Base-by-base conservation (phyloP, 1,140 invertebrate species). In the Chelonus insularis region DNA sequence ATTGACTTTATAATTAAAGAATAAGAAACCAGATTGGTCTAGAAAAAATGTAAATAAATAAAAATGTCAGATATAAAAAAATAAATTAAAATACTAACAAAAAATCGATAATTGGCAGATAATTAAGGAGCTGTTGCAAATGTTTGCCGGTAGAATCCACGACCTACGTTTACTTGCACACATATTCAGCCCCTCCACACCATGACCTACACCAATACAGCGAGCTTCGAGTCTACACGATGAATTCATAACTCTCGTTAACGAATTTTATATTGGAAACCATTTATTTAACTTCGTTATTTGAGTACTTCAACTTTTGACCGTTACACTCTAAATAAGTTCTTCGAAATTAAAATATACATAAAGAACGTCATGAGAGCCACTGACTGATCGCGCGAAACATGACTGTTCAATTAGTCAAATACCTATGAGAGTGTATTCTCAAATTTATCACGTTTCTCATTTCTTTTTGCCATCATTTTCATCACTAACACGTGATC, bases 341-440 rank as follows among this genome's bases (percentile, higher is more conserved):
- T n/a, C n/a, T n/a, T n/a, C n/a, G n/a, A n/a, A n/a, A n/a, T n/a
- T n/a, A n/a, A n/a, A n/a, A n/a, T n/a, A n/a, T n/a, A n/a, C n/a
- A n/a, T n/a, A n/a, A n/a, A n/a, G n/a, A n/a, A n/a, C n/a, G n/a
- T n/a, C n/a, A n/a, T 32, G 20, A 43, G 34, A 43, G n/a, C 34
- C 36, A 59, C 20, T 14, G 23, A 21, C 16, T 8, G 12, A 25
- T 23, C 36, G 37, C 50, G 50, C 41, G 58, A 60, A 60, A 54
- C 8, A 20, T 51, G 50, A 54, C 36, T 34, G 21, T 60, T 60
- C 58, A 60, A 60, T 60, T 60, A 60, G 48, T 60, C 50, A 60
- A 54, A 52, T 61, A 61, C 23, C 54, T 20, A 43, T n/a, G n/a
- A 43, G 34, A 16, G 43, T 18, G 2, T 45, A 8, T 7, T 16